Conservation (phyloP, 2,797 vertebrate genomes). For the Siniperca obscura region DNA sequence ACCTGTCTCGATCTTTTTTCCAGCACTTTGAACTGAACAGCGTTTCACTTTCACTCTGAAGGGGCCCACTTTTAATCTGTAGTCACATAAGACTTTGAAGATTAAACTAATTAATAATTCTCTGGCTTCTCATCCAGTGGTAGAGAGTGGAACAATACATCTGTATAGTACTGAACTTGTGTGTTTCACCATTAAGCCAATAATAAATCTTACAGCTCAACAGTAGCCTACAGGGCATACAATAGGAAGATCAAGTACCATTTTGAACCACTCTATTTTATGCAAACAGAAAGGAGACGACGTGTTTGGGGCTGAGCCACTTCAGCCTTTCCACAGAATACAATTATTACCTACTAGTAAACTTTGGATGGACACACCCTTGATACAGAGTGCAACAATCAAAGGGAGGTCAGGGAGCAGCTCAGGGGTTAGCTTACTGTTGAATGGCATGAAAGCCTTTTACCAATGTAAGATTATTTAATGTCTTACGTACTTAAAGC, state of each 20-base stretch:
- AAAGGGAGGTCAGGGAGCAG: slow-evolving; percentile 1
- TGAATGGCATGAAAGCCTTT: background rate
- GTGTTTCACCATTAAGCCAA: background rate
- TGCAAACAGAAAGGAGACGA: slow-evolving; percentile 10
- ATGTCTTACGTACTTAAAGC: background rate
- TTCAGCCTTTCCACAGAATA: slow-evolving; percentile 3
- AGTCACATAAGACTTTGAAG: background rate
- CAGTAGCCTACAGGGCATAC: background rate
- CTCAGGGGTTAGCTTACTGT: background rate
- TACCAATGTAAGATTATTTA: background rate
- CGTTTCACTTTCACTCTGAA: background rate
- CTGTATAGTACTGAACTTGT: background rate
- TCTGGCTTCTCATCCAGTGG: background rate
- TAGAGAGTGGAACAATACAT: background rate
- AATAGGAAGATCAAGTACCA: background rate
- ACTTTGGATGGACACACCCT: slow-evolving; percentile 59
- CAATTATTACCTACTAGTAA: slow-evolving; percentile 7
- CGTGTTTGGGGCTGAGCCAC: background rate
- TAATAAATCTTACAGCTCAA: background rate
- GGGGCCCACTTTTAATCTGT: background rate
- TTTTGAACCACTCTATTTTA: background rate
- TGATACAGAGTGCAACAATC: slow-evolving; percentile 15
- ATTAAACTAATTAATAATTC: background rate
- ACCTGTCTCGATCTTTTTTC: background rate
- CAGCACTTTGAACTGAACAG: background rate